A percentile compares a stretch with the other conserved stretches of the same genome.
phyloP scores from a whole-genome alignment of 2,888 invertebrate species.

The Galeopsomyia nigrocyanea region DNA sequence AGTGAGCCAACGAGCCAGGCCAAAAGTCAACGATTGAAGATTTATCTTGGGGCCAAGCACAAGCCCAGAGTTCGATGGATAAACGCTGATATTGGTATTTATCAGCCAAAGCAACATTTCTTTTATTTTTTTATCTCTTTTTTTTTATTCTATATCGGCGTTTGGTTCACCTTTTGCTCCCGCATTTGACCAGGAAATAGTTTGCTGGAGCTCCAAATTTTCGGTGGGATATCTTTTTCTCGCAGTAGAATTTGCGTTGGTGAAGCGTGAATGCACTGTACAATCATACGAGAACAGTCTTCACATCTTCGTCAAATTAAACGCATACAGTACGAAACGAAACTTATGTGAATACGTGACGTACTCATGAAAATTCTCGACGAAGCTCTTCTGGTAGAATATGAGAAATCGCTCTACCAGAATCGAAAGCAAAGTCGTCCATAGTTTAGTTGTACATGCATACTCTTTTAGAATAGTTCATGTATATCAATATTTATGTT shows the following conservation, averaged over 20 bases:
- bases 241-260: neutral
- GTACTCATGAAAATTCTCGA: no score
- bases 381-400: slow-evolving; percentile 28
- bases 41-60: slow-evolving; percentile 1
- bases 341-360: neutral
- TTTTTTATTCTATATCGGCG: neutral
- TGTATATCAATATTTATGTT: no score
- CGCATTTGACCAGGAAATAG: no score
- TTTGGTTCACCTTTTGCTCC: neutral
- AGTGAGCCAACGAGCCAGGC: neutral
- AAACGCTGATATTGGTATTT: neutral
- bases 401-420: slow-evolving; percentile 13
- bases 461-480: slow-evolving; percentile 1
- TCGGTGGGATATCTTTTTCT: no score
- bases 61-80: no score
- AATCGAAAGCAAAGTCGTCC: slow-evolving; percentile 5
- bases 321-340: neutral
- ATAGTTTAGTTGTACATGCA: neutral
- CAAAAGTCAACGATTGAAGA: slow-evolving; percentile 14
- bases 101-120: neutral
- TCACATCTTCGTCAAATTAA: neutral
- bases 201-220: no score
- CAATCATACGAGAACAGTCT: slow-evolving; percentile 32
- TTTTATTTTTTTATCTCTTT: no score
- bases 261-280: slow-evolving; percentile 29